Base-by-base conservation (phyloP, 2,888 invertebrate species). In the Andrena minutula region DNA sequence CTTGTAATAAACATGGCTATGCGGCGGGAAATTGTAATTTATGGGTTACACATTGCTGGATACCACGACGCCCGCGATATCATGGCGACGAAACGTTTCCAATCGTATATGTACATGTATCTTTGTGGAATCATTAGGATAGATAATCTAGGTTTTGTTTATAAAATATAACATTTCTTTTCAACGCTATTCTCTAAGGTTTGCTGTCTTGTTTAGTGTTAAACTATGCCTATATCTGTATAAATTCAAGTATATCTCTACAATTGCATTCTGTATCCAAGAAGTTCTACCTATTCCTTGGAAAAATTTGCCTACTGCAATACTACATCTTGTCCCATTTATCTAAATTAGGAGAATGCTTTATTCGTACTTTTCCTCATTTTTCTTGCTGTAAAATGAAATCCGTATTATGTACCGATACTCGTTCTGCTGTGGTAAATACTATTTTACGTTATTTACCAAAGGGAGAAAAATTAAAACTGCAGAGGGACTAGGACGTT, bases 21-120 rank as follows among this genome's bases (percentile, higher is more conserved):
- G 32, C 28, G 26, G 16, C 47, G 32, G 26, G 63, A 63, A 71
- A 75, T 80, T 70, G 47, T 79, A 61, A 74, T 82, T 82, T 75
- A 56, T 66, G 74, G 65, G 61, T 47, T 74, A 47, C 35, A 53
- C 70, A n/a, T 26, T 28, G 63, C 41, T 23, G 41, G 12, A 70
- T 69, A 30, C 53, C n/a, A 65, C 51, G 61, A 68, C 71, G 30
- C 26, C 68, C 60, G 49, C 20, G 16, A 61, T 61, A 35, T 35
- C 73, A 30, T 53, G 4, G 32, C 58, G 68, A 64, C 7, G 2
- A 56, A 26, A 10, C n/a, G 10, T 64, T 60, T 30, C 10, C 20
- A 35, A 26, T 23, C 23, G 53, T n/a, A 51, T 28, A 65, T 49
- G 16, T 16, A 0, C 41, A 49, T 30, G 30, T 32, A 6, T 26